Conservation (phyloP, 1,140 invertebrate species). For the Saxidomus purpurata region DNA sequence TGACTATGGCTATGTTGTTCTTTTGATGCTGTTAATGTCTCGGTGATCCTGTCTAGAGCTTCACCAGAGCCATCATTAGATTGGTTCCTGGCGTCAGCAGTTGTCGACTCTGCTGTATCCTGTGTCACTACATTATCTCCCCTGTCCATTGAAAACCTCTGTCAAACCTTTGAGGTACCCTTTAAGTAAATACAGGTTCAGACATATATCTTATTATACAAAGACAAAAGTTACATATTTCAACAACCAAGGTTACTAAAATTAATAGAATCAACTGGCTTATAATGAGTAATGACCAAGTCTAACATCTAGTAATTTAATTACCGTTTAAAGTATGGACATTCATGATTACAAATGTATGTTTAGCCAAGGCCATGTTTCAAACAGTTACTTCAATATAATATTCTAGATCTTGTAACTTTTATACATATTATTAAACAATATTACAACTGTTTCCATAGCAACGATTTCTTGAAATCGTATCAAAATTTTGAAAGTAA, state of each 20-base stretch:
- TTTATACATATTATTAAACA: too few relatives aligned
- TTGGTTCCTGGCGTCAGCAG: neutral
- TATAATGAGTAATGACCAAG: neutral
- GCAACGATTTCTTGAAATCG: too few relatives aligned
- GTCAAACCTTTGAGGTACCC: neutral
- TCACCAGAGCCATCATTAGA: neutral
- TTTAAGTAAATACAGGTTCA: neutral
- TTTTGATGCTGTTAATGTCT: neutral
- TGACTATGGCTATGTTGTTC: neutral
- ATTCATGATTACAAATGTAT: too few relatives aligned
- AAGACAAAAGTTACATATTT: neutral
- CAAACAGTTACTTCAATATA: too few relatives aligned
- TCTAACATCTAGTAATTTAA: neutral
- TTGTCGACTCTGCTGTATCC: neutral
- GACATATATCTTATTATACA: neutral
- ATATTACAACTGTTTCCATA: too few relatives aligned
- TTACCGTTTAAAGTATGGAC: too few relatives aligned
- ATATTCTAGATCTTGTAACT: too few relatives aligned
- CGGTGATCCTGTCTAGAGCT: neutral
- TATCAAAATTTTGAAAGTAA: too few relatives aligned
- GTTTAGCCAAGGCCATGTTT: too few relatives aligned
- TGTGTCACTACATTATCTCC: neutral
- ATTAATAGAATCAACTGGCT: neutral
- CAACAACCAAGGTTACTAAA: neutral
- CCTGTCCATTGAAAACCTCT: slow-evolving; percentile 24